A percentile compares a stretch with the other conserved stretches of the same genome.
These are phyloP conservation scores for Sitobion miscanthi DNA, from an alignment of 1,140 invertebrate genomes.

Conservation along the genomic window DNA sequence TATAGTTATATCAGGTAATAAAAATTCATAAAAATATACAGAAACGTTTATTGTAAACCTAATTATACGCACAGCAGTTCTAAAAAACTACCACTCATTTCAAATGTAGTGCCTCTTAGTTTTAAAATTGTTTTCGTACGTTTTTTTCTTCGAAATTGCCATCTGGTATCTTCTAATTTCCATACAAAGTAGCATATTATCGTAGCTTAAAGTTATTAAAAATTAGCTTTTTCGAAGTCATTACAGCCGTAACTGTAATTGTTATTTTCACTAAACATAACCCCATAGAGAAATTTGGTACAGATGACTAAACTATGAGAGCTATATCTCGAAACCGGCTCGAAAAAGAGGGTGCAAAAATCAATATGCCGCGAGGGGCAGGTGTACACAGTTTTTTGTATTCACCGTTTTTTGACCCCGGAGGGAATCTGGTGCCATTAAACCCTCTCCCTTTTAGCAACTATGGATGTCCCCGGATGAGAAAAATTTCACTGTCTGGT, in stretches of 20 bases:
- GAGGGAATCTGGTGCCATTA: constrained; percentile 41
- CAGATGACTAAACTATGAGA: constrained; percentile 17
- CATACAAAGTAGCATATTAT: constrained; percentile 18
- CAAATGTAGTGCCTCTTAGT: background rate
- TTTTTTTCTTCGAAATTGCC: constrained; percentile 16
- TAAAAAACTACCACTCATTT: constrained; percentile 1
- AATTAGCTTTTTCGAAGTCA: constrained; percentile 4
- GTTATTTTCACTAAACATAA: background rate
- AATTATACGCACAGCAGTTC: constrained; percentile 19
- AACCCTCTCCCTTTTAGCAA: constrained; percentile 25
- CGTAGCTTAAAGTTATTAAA: constrained; percentile 37
- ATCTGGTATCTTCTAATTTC: constrained; percentile 47
- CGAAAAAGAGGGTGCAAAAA: constrained; percentile 51
- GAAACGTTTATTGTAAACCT: background rate
- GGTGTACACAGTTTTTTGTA: constrained; percentile 43
- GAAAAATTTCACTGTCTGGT: constrained; percentile 49
- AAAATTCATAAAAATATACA: background rate
- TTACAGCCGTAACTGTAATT: constrained; percentile 2
- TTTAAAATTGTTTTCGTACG: constrained; percentile 28
- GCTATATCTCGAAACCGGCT: constrained; percentile 41
- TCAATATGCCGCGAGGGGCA: constrained; percentile 46
- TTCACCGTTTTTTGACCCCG: constrained; percentile 54
- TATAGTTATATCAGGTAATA: background rate
- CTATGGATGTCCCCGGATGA: constrained; percentile 42
- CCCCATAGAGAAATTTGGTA: background rate